Evolutionary conservation across 2,797 vertebrate genomes (phyloP).

Genomic region (Cacajao melanocephalus): DNA sequence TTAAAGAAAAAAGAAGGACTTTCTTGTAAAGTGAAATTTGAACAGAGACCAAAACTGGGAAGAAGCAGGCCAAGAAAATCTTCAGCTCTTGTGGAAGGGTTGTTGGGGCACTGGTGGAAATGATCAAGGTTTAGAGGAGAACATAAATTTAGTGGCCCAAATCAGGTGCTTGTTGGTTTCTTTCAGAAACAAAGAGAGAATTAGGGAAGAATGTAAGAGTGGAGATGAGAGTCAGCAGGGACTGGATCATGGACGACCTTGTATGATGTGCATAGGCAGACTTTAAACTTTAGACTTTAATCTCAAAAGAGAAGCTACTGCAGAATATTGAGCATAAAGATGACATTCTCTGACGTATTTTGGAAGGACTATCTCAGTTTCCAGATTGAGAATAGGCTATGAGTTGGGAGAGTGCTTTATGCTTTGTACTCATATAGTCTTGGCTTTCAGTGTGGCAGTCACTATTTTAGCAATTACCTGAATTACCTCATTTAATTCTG

Average conservation of each 20-base stretch:
- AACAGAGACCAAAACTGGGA: background rate
- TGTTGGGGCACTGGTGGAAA: background rate
- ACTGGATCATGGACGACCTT: background rate
- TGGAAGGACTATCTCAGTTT: background rate
- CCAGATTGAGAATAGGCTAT: background rate
- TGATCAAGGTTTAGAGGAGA: background rate
- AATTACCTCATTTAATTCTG: background rate
- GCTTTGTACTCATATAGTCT: background rate
- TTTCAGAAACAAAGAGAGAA: background rate
- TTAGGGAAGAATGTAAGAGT: background rate
- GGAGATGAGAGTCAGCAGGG: background rate
- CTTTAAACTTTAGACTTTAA: background rate
- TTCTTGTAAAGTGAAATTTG: background rate
- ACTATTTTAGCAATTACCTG: background rate
- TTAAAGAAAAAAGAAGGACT: background rate
- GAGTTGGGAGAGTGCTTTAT: background rate
- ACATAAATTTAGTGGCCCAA: background rate
- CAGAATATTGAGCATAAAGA: background rate
- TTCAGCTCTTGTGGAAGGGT: fast-evolving
- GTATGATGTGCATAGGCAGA: background rate
- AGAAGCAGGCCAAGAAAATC: background rate
- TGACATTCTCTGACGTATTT: background rate
- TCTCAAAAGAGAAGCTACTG: background rate
- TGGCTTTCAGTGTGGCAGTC: background rate
- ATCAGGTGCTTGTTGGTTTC: background rate